Evolutionary conservation across 2,888 invertebrate species (phyloP).

Genomic region (Hydroisotoma schaefferi): DNA sequence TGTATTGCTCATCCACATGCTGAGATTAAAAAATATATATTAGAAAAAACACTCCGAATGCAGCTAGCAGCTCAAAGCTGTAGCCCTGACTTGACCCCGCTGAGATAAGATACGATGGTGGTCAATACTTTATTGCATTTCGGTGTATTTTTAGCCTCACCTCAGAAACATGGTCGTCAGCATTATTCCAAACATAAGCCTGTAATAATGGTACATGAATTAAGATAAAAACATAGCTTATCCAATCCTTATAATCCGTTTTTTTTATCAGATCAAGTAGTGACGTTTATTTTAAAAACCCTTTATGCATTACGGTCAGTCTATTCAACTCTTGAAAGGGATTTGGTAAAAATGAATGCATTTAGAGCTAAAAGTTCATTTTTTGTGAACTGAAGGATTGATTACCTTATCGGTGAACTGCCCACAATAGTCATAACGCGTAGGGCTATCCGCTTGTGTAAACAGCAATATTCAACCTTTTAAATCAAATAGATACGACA

Average conservation of each 20-base stretch:
- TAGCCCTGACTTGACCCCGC: too few relatives aligned
- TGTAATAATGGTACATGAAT: constrained; percentile 49
- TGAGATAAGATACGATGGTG: too few relatives aligned
- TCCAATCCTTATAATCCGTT: too few relatives aligned
- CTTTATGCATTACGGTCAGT: too few relatives aligned
- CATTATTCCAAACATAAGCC: constrained; percentile 78
- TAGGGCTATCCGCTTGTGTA: constrained; percentile 56
- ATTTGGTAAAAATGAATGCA: too few relatives aligned
- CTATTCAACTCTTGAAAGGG: too few relatives aligned
- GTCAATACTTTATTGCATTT: too few relatives aligned
- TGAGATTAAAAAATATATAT: not conserved
- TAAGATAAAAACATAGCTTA: not conserved
- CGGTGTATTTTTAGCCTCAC: too few relatives aligned
- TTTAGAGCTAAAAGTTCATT: too few relatives aligned
- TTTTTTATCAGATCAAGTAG: not conserved
- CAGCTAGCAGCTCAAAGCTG: too few relatives aligned
- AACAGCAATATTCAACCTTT: constrained; percentile 52
- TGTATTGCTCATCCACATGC: constrained; percentile 82
- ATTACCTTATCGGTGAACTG: constrained; percentile 25
- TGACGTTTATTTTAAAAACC: not conserved
- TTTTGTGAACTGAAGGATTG: too few relatives aligned
- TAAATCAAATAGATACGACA: too few relatives aligned
- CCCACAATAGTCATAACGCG: constrained; percentile 51
- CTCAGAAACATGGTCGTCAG: constrained; percentile 78
- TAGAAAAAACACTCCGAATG: not conserved